Evolutionary conservation across 2,888 invertebrate genomes (phyloP).

Genomic region (Drosophila histrio): DNA sequence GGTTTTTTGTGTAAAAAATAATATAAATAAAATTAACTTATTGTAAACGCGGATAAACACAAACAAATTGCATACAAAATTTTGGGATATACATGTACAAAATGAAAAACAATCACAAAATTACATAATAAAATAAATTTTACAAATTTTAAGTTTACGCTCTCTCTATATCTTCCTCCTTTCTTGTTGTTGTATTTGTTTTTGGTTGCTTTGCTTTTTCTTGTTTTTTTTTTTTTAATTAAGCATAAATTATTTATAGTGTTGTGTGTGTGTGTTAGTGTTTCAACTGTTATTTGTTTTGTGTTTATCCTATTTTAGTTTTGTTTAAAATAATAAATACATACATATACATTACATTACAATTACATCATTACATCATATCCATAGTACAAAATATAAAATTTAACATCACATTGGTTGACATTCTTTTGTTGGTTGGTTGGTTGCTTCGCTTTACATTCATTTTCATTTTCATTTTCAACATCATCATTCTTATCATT

Average conservation of each 20-base stretch:
- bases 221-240: conserved; percentile 43
- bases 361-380: conserved; percentile 76
- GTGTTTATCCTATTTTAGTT: conserved; percentile 69
- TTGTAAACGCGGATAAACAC: conserved; percentile 52
- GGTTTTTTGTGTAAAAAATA: conserved; percentile 6
- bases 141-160: conserved; percentile 17
- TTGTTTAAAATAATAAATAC: conserved; percentile 74
- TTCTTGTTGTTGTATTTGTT: conserved; percentile 37
- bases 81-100: neutral
- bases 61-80: conserved; percentile 30
- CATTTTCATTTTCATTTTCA: conserved; percentile 21
- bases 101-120: conserved; percentile 19
- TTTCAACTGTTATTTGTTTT: conserved; percentile 20
- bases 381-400: conserved; percentile 79
- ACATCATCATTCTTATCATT: conserved; percentile 21
- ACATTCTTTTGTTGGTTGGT: conserved; percentile 80
- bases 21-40: conserved; percentile 58
- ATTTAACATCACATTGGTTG: conserved; percentile 79
- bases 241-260: conserved; percentile 71
- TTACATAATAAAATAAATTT: conserved; percentile 26
- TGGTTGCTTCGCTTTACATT: conserved; percentile 74
- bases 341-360: conserved; percentile 70
- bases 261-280: conserved; percentile 25
- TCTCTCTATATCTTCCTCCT: no score
- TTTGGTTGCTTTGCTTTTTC: conserved; percentile 55